Conservation (phyloP, 2,113 vertebrate species). For the Spea multiplicata region DNA sequence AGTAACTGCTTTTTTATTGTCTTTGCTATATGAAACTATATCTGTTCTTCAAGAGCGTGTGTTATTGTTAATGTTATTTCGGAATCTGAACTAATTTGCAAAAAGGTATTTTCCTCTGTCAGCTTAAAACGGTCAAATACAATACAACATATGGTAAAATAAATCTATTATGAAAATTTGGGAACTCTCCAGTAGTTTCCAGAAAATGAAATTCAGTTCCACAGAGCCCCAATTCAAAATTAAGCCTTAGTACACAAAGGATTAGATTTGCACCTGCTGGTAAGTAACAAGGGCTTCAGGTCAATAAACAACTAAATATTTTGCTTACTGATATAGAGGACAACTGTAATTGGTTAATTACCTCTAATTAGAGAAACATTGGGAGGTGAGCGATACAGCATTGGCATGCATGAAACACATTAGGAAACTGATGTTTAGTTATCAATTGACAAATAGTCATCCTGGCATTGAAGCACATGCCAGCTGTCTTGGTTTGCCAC, state of each 20-base stretch:
- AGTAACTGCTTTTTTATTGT: no score
- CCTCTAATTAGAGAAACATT: background rate
- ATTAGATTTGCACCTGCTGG: background rate
- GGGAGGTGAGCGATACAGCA: background rate
- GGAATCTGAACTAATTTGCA: no score
- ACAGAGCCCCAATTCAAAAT: background rate
- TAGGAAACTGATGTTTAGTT: conserved; percentile 4
- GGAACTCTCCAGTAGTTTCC: no score
- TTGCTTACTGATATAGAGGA: background rate
- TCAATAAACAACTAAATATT: background rate
- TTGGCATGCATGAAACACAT: background rate
- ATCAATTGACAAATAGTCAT: conserved; percentile 13
- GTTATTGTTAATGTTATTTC: no score
- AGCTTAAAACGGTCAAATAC: no score
- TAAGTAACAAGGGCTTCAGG: background rate
- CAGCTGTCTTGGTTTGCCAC: background rate
- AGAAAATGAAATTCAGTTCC: no score
- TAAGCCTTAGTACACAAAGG: background rate
- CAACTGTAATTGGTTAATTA: background rate
- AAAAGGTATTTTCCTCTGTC: no score
- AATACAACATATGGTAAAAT: no score
- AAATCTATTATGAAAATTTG: no score
- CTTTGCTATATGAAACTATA: no score
- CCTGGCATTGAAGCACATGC: conserved; percentile 1
- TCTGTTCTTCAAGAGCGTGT: no score